phyloP scores from a whole-genome alignment of 2,888 invertebrate species.

The Ophioninae sp. region DNA sequence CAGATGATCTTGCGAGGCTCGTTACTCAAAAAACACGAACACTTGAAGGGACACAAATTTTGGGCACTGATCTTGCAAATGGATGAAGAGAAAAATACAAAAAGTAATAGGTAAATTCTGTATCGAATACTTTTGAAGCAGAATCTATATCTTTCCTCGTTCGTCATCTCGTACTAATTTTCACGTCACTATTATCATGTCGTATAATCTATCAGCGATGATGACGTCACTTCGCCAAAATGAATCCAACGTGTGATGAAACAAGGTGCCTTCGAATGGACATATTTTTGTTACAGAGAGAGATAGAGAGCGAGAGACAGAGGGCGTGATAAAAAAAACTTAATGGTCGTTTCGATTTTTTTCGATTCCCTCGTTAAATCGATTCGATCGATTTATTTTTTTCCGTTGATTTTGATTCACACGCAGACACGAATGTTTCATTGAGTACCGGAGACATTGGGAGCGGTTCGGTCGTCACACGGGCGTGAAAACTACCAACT shows the following conservation, averaged over 20 bases:
- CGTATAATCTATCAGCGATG: constrained; percentile 11
- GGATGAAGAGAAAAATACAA: constrained; percentile 9
- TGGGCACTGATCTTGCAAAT: constrained; percentile 19
- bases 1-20: constrained; percentile 72
- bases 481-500: constrained; percentile 71
- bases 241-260: constrained; percentile 8
- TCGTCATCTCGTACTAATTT: constrained; percentile 42
- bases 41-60: constrained; percentile 71
- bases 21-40: constrained; percentile 70
- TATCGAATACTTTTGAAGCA: constrained; percentile 13
- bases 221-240: constrained; percentile 34
- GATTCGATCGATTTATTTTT: constrained; percentile 13
- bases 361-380: background rate
- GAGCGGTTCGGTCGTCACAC: constrained; percentile 47
- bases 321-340: background rate
- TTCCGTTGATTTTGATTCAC: constrained; percentile 13
- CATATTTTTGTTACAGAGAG: constrained; percentile 26
- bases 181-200: constrained; percentile 25
- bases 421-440: constrained; percentile 20
- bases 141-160: constrained; percentile 19
- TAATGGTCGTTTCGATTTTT: background rate
- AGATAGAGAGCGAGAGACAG: background rate
- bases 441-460: constrained; percentile 26
- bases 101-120: constrained; percentile 18
- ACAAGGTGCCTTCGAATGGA: background rate